Evolutionary conservation across 2,113 vertebrate genomes (phyloP).

Genomic region (Periophthalmus modestus): DNA sequence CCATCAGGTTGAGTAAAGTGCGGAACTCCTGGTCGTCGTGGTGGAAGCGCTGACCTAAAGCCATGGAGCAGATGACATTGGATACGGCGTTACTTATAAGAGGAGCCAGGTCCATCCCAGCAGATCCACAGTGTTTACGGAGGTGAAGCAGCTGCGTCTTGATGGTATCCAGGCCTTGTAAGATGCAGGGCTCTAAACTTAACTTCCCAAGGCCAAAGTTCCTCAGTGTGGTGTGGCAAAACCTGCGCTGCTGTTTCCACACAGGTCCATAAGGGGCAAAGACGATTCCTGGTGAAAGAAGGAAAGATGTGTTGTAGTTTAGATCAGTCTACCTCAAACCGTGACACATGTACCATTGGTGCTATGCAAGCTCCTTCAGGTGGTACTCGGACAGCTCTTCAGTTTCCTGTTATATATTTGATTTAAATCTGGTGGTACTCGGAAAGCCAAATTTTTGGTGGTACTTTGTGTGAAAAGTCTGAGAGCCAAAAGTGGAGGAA

Average conservation of each 20-base stretch:
- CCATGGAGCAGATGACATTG: conserved; percentile 92
- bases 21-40: conserved; percentile 85
- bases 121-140: conserved; percentile 28
- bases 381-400: too few relatives aligned
- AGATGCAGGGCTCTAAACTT: conserved; percentile 89
- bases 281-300: conserved; percentile 83
- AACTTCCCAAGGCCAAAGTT: conserved; percentile 90
- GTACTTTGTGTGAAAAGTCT: too few relatives aligned
- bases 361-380: too few relatives aligned
- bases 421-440: too few relatives aligned
- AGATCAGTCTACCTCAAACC: too few relatives aligned
- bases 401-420: too few relatives aligned
- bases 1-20: conserved; percentile 84
- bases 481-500: too few relatives aligned
- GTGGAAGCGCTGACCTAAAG: conserved; percentile 88
- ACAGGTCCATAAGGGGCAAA: conserved; percentile 90
- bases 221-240: conserved; percentile 88
- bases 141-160: conserved; percentile 84
- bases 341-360: too few relatives aligned
- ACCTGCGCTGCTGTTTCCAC: conserved; percentile 91
- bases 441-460: too few relatives aligned
- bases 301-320: background rate
- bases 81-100: conserved; percentile 86
- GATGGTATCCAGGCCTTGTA: conserved; percentile 82
- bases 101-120: conserved; percentile 76